Evolutionary conservation across 1,140 invertebrate species (phyloP), one percentile per base, ranked within the genome.

Genomic region (Drosophila sucinea): DNA sequence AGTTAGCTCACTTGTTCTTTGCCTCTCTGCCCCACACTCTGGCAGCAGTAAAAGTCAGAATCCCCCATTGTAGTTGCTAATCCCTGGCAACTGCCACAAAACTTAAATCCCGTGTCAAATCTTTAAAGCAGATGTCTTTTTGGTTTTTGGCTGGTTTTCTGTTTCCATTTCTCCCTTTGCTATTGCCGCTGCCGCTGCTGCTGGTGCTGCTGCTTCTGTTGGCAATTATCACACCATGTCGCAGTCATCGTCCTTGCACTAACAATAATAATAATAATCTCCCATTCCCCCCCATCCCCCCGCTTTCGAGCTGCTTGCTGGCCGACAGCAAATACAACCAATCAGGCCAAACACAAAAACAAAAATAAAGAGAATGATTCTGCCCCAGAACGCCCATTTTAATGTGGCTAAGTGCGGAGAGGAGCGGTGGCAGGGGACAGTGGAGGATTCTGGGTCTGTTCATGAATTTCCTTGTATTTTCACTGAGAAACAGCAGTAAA

Each of bases 191-290:
- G 54, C 25, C 40, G 29, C 56, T 32, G 17, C 27, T 60, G 40
- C 32, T 64, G 35, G 25, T 62, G 25, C 2, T 60, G 29, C 54
- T 70, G 40, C 58, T 81, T 81, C 74, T 82, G 64, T 38, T 85
- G 83, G 79, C 83, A 86, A 86, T 86, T 86, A 86, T 86, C 83
- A 86, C 83, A 87, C 87, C 83, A 84, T 86, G 83, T 86, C 83
- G 83, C 83, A 85, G 81, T 86, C 73, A 79, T 76, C 63, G 76
- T 78, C 60, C 72, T 62, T 64, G 57, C 73, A 77, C 63, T 75
- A 71, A 72, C 73, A 76, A 79, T 83, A 83, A 83, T 83, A 79
- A 51, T 51, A 51, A 51, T 51, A 51, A 51, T 51, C 44, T 25
- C 11, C 25, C 44, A 38, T 38, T 17, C 33, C 33, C 10, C 35